These are phyloP conservation scores for Sylvilagus bachmani DNA, from an alignment of 2,113 vertebrate genomes.

Conservation along the genomic window DNA sequence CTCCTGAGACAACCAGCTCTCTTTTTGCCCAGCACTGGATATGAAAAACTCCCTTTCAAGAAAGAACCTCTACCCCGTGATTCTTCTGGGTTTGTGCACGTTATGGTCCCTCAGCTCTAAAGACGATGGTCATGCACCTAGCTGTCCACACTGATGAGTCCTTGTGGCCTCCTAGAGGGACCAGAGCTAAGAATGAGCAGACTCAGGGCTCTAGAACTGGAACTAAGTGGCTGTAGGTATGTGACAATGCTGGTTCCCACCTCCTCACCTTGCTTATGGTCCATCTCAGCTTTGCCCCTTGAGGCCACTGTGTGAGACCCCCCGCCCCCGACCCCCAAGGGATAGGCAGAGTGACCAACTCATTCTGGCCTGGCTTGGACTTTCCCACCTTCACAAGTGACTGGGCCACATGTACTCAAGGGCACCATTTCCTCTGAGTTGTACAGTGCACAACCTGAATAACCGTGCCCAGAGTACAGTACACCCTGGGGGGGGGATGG, in stretches of 20 bases:
- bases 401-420: background rate
- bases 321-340: background rate
- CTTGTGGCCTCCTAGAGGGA: too few species aligned
- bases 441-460: background rate
- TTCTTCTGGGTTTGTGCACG: background rate
- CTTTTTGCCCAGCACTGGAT: background rate
- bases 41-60: background rate
- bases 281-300: background rate
- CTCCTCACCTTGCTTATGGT: background rate
- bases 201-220: background rate
- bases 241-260: background rate
- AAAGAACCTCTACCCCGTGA: background rate
- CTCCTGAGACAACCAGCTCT: background rate
- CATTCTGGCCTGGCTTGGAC: background rate
- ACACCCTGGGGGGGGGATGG: background rate
- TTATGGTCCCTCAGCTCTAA: background rate
- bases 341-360: background rate
- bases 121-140: background rate
- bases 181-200: background rate
- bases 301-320: background rate
- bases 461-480: accelerated
- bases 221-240: background rate
- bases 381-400: background rate
- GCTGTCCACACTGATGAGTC: background rate
- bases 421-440: background rate